Percentiles rank a stretch among this genome's conserved stretches.
Evolutionary conservation across 1,140 invertebrate genomes (phyloP).

Genomic region (Vanessa atalanta): DNA sequence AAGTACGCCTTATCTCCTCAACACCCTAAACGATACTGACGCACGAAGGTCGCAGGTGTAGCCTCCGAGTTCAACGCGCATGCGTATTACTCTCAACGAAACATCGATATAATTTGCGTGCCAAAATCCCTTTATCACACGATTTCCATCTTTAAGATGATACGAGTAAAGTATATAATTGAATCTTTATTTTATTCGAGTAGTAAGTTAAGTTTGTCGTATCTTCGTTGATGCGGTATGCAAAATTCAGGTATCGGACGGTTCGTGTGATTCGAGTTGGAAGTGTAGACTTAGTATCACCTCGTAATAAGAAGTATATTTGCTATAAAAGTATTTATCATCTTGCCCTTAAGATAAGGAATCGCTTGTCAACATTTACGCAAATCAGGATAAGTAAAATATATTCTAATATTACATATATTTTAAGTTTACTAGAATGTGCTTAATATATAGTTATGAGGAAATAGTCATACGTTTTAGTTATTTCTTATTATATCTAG

Average conservation of each 20-base stretch:
- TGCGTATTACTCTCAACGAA: conserved; percentile 45
- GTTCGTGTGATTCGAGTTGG: conserved; percentile 17
- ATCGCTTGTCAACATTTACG: background rate
- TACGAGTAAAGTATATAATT: conserved; percentile 25
- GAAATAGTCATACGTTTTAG: no score
- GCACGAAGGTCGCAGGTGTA: conserved; percentile 55
- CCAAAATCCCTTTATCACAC: conserved; percentile 18
- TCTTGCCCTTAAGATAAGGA: background rate
- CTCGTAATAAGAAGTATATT: background rate
- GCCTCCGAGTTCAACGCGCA: conserved; percentile 56
- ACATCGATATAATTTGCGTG: conserved; percentile 41
- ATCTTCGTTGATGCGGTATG: conserved; percentile 55
- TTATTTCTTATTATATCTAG: no score
- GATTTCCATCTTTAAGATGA: conserved; percentile 38
- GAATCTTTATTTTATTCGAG: background rate
- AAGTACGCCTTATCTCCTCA: conserved; percentile 6
- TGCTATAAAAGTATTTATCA: background rate
- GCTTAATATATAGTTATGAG: no score
- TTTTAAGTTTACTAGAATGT: no score
- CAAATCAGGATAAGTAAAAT: no score
- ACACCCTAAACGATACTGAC: conserved; percentile 21
- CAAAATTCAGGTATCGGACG: conserved; percentile 59
- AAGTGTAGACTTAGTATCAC: conserved; percentile 16
- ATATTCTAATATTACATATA: no score
- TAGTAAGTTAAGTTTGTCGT: conserved; percentile 35